Evolutionary conservation across 2,797 vertebrate genomes (phyloP), one percentile per base, ranked within the genome.

Genomic region (Tenualosa thibaudeaui): DNA sequence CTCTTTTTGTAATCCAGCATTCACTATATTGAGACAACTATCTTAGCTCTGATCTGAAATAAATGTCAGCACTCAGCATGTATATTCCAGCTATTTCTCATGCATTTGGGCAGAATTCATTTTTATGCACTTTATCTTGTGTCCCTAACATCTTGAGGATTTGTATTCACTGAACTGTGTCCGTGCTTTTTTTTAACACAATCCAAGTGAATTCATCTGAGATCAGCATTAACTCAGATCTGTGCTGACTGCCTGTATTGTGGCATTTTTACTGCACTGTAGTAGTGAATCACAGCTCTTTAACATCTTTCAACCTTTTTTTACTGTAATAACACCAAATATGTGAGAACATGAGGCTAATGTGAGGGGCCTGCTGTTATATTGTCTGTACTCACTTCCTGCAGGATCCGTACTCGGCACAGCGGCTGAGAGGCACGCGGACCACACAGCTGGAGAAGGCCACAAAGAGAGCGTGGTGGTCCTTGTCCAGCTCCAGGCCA

Each of bases 401-500:
- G 92, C 97, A 98, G 86, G 92, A 90, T 84, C 93, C 94, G 43
- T 97, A 95, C 84, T 93, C 89, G 0, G 92, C 86, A 82, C 97
- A 98, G 82, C 93, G 96, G 89, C 97, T 98, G 86, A 98, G 96
- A 0, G 96, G 96, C 81, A 98, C 93, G 0, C 96, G 95, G 87
- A 97, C 93, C 60, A 98, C 94, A 0, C 97, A 98, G 91, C 97
- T 94, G 15, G 96, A 95, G 87, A 98, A 98, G 3, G 97, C 97
- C 89, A 98, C 97, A 2, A 97, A 98, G 83, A 98, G 85, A 0
- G 96, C 95, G 2, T 97, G 97, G 82, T 96, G 95, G 24, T 96
- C 96, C 8, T 94, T 93, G 89, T 98, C 97, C 93, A 98, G 58
- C 93, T 97, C 96, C 71, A 98, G 90, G 6, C 95, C 97, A 86